These are phyloP conservation scores for Drosophila hydei DNA, from an alignment of 1,140 invertebrate genomes.

Conservation along the genomic window DNA sequence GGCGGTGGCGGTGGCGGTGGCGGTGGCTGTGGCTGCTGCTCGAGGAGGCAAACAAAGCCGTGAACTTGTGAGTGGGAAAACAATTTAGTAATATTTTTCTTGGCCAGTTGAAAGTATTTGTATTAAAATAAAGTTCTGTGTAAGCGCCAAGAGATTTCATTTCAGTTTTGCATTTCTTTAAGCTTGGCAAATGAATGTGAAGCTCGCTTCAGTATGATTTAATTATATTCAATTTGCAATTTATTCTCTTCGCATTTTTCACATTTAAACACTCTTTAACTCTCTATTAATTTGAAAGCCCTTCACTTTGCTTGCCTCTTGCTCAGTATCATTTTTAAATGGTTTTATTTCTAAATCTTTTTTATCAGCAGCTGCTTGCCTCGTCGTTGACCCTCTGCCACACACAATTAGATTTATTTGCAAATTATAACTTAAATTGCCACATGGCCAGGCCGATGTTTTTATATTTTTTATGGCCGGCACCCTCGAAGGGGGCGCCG, in stretches of 20 bases:
- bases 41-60: not conserved
- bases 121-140: not conserved
- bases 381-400: conserved; percentile 36
- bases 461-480: conserved; percentile 37
- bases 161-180: not conserved
- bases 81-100: conserved; percentile 8
- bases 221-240: not conserved
- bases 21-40: not conserved
- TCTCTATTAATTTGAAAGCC: not conserved
- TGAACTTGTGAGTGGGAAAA: not conserved
- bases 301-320: not conserved
- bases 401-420: conserved; percentile 76
- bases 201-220: not conserved
- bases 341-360: not conserved
- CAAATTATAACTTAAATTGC: conserved; percentile 72
- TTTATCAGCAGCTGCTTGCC: conserved; percentile 20
- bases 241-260: not conserved
- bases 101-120: conserved; percentile 1
- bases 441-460: conserved; percentile 37
- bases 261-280: not conserved
- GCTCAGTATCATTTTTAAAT: conserved; percentile 6
- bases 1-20: not conserved
- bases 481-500: conserved; percentile 24
- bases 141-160: not conserved
- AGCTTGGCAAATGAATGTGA: not conserved